A percentile compares a stretch with the other conserved stretches of the same genome.
These are phyloP conservation scores for Martes martes DNA, from an alignment of 2,113 vertebrate genomes.

Conservation along the genomic window DNA sequence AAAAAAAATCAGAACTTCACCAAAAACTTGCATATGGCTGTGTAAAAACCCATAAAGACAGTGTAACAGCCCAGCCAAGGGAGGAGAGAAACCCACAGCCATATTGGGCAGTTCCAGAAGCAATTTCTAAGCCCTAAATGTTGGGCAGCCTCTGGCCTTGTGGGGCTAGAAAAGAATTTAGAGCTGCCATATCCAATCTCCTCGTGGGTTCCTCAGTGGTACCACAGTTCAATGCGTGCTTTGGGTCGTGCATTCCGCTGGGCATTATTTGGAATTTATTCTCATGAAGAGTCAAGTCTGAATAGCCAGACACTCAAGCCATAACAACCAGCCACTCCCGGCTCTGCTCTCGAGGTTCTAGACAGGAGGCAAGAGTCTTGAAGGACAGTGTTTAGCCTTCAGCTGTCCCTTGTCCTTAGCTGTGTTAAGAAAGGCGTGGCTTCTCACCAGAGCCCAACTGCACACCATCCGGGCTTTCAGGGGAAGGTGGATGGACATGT, in stretches of 20 bases:
- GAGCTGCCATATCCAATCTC: not conserved
- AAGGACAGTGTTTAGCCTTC: not conserved
- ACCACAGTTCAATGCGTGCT: not conserved
- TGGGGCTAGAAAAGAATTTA: not conserved
- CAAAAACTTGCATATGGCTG: not conserved
- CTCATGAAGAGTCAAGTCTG: not conserved
- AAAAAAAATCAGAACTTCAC: not conserved
- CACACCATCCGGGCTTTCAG: not conserved
- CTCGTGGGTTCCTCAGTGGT: too few relatives aligned
- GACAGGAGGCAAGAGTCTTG: not conserved
- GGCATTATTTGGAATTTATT: not conserved
- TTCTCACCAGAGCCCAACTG: not conserved
- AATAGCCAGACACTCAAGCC: not conserved
- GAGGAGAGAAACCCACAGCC: not conserved
- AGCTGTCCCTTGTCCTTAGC: not conserved
- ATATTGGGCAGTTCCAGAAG: not conserved
- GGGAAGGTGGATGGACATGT: not conserved
- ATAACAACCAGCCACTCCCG: not conserved
- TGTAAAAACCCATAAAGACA: not conserved
- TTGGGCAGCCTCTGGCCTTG: not conserved
- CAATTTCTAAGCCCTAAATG: not conserved
- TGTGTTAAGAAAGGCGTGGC: not conserved
- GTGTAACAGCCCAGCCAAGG: not conserved
- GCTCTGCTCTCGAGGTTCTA: not conserved
- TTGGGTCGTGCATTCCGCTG: not conserved